A percentile compares a stretch with the other conserved stretches of the same genome.
Evolutionary conservation across 2,888 invertebrate species (phyloP).

Genomic region (Tipula unca): DNA sequence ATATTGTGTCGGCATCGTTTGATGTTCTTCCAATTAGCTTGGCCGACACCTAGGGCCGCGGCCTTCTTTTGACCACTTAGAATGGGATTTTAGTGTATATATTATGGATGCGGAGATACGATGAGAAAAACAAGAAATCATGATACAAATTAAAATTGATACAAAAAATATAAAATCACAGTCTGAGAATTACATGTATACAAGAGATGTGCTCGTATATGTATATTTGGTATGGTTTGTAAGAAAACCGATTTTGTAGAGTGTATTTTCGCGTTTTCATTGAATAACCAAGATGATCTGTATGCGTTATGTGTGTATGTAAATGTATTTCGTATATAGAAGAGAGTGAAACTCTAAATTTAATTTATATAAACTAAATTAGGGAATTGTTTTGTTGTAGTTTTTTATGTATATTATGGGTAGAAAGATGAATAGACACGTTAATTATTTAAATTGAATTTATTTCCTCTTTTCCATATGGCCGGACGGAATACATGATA

Average conservation of each 20-base stretch:
- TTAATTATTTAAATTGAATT: constrained; percentile 14
- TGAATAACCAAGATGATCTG: not conserved
- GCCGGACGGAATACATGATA: not conserved
- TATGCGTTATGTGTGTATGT: not conserved
- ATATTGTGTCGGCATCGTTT: constrained; percentile 41
- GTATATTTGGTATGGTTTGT: not conserved
- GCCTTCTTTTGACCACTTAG: constrained; percentile 29
- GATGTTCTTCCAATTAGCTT: constrained; percentile 43
- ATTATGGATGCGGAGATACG: not conserved
- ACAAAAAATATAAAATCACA: constrained; percentile 3
- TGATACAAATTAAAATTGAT: not conserved
- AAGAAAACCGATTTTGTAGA: not conserved
- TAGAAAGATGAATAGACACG: constrained; percentile 8
- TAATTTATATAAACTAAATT: not conserved
- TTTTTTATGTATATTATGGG: not conserved
- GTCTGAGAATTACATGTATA: not conserved
- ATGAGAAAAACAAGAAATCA: not conserved
- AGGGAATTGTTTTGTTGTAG: not conserved
- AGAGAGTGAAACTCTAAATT: not conserved
- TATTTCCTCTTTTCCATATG: constrained; percentile 8
- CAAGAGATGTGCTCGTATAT: too few species aligned
- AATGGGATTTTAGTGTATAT: constrained; percentile 24
- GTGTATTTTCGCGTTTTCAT: not conserved
- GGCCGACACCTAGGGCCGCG: constrained; percentile 41
- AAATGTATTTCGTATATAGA: not conserved